Conservation (phyloP, 2,888 invertebrate genomes). For the Euzetes globulus region DNA sequence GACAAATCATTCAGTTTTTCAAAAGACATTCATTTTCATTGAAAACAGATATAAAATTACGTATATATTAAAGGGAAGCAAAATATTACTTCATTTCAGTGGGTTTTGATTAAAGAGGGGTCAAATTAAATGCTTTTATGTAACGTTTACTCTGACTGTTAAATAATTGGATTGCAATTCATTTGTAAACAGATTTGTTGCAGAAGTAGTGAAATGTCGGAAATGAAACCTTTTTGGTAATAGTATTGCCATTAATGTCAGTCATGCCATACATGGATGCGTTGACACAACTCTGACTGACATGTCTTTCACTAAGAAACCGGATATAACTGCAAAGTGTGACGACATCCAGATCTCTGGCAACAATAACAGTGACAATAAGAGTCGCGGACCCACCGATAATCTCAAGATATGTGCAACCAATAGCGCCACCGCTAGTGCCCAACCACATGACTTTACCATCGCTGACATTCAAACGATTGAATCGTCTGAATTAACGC, state of each 20-base stretch:
- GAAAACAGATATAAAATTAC: no score
- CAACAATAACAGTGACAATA: background rate
- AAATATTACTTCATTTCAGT: no score
- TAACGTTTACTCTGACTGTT: background rate
- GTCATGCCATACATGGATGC: conserved; percentile 19
- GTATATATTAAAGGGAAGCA: no score
- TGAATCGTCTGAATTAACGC: background rate
- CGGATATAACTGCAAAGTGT: background rate
- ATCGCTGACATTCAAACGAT: background rate
- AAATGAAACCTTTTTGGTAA: background rate
- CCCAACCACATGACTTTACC: no score
- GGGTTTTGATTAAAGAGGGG: no score
- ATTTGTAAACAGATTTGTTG: conserved; percentile 12
- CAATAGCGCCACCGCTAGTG: background rate
- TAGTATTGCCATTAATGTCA: background rate
- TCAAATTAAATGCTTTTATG: background rate
- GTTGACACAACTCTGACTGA: background rate
- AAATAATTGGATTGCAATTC: background rate
- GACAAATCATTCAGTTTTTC: no score
- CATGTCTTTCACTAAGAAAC: background rate
- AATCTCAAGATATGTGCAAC: background rate
- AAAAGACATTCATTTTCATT: no score
- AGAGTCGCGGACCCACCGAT: background rate
- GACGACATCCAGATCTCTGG: background rate
- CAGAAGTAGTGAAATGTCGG: conserved; percentile 10